Base-by-base conservation (phyloP, 2,888 invertebrate species). In the Peribatodes rhomboidaria region DNA sequence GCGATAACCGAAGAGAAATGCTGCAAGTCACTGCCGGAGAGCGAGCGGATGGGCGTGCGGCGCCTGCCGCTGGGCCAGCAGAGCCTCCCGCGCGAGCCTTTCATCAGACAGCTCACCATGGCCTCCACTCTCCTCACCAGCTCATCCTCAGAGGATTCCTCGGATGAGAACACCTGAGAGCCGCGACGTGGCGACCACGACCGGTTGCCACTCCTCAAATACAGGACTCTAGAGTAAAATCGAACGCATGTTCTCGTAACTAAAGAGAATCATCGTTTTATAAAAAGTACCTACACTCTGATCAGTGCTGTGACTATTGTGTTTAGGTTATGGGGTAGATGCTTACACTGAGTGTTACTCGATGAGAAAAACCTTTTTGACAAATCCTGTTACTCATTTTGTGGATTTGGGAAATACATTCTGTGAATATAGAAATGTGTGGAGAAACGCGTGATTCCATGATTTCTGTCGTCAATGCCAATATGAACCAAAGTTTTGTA, bases 1-100 rank as follows among this genome's bases (percentile, higher is more conserved):
- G 95, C 95, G 68, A 96, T 96, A 77, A 96, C 96, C 60, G 96
- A 96, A 89, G 96, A 96, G 81, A 95, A 95, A 82, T 94, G 93
- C 78, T 90, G 94, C 83, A 94, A 94, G 85, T 95, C 94, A 49
- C 83, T 95, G 71, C 95, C 95, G 53, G 95, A 95, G 74, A 95
- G 95, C 74, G 95, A 92, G 69, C 80, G 92, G 44, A 88, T 93
- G 88, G 89, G 92, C 41, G 82, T 94, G 0, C 87, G 94, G 4
- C 90, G 94, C 14, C 85, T 92, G 13, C 94, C 94, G 0, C 80
- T 95, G 39, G 89, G 95, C 44, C 94, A 94, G 52, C 94, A 94
- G 75, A 90, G 94, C 74, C 93, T 94, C 14, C 95, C 94, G 22
- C 94, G 94, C 69, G 94, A 94, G 67, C 95, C 94, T 20, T 94